Evolutionary conservation across 1,140 invertebrate genomes (phyloP), one percentile per base, ranked within the genome.

Genomic region (Listronotus oregonensis): DNA sequence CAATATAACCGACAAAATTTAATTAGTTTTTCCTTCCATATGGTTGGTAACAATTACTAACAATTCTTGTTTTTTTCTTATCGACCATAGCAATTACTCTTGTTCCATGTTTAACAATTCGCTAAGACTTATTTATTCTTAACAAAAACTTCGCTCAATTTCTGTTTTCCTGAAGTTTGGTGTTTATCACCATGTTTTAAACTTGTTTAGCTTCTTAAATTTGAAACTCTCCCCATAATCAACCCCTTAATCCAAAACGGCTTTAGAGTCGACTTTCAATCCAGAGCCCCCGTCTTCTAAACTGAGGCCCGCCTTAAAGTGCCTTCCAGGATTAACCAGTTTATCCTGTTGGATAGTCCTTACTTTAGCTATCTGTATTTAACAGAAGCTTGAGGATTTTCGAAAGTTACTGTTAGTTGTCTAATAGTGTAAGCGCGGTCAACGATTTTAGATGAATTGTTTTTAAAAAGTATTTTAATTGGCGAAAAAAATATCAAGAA

Each of bases 281-380:
- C 42, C 50, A 44, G 59, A 67, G 58, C 55, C 56, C 43, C 51
- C 55, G 42, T 64, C 54, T 61, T 57, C 56, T 21, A 59, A 63
- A 61, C 58, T 59, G 34, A 51, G 40, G 39, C 43, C 51, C 42
- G 51, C 64, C 60, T 67, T 70, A 70, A 64, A 70, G 64, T 67
- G 62, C 52, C 62, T 60, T 49, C 60, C 60, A 42, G 72, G 73
- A 73, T 75, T 73, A 75, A 69, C 57, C 65, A 64, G 63, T 73
- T 75, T 74, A 74, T 73, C 72, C 72, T 55, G 52, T 40, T 52
- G 67, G 67, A 72, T 71, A 70, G 69, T 71, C 69, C 71, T 70
- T 73, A 76, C 71, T 76, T 76, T 76, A 76, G 74, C 74, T 76
- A 76, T 76, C 74, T 73, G 73, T 74, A 73, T 76, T 74, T 71